phyloP scores from a whole-genome alignment of 2,888 invertebrate genomes.

The Oligia fasciuncula region DNA sequence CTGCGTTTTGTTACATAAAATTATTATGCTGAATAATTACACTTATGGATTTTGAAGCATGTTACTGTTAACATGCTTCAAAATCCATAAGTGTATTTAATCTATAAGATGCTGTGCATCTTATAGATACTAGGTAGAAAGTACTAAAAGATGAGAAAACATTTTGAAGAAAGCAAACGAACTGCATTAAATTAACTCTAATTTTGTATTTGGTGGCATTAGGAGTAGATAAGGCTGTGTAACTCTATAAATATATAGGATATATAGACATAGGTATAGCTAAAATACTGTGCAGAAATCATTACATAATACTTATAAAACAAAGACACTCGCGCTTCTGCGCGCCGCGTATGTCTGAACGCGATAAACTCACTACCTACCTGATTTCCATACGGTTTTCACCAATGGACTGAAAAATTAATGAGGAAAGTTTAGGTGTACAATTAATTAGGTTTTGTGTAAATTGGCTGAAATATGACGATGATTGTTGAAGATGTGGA shows the following conservation, averaged over 20 bases:
- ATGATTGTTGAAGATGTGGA: no score
- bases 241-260: neutral
- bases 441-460: neutral
- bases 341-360: neutral
- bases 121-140: neutral
- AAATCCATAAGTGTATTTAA: no score
- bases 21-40: neutral
- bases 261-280: no score
- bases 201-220: neutral
- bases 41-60: neutral
- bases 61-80: no score
- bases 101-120: no score
- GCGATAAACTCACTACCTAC: neutral
- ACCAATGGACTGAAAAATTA: neutral
- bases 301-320: neutral
- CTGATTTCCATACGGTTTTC: neutral
- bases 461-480: neutral
- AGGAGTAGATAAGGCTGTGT: rapidly evolving
- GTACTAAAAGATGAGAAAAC: neutral
- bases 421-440: neutral
- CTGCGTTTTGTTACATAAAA: constrained; percentile 42
- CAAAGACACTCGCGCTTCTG: neutral
- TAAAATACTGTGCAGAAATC: neutral
- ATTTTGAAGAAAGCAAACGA: neutral
- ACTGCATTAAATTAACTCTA: neutral